Evolutionary conservation across 2,888 invertebrate genomes (phyloP).

Genomic region (Arctia plantaginis): DNA sequence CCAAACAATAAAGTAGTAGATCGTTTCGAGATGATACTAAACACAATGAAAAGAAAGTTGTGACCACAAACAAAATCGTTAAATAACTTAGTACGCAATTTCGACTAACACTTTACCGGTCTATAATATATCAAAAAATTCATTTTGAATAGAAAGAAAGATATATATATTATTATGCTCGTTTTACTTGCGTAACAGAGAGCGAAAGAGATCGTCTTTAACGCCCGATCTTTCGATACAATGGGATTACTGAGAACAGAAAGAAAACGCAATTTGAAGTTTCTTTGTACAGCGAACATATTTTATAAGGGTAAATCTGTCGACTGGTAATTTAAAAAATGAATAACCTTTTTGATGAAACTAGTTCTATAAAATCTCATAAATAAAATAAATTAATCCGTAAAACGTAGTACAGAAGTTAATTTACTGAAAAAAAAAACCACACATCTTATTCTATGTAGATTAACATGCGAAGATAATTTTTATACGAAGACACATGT

Average conservation of each 20-base stretch:
- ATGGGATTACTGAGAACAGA: slow-evolving; percentile 49
- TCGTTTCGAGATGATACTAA: too few species aligned
- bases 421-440: too few species aligned
- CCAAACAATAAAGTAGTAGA: too few species aligned
- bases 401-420: not conserved
- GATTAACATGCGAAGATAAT: too few species aligned
- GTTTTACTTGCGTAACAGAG: slow-evolving; percentile 38
- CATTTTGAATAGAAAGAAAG: slow-evolving; percentile 34
- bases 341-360: slow-evolving; percentile 12
- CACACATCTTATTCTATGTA: too few species aligned
- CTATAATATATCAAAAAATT: too few species aligned
- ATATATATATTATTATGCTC: slow-evolving; percentile 55
- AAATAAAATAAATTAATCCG: not conserved
- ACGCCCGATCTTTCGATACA: slow-evolving; percentile 48
- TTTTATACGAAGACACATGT: too few species aligned
- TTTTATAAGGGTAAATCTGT: slow-evolving; percentile 43
- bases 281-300: slow-evolving; percentile 49
- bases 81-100: not conserved
- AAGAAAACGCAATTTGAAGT: slow-evolving; percentile 56
- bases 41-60: not conserved
- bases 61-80: not conserved
- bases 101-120: not conserved
- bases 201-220: slow-evolving; percentile 47
- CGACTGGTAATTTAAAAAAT: slow-evolving; percentile 30
- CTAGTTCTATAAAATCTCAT: not conserved